Base-by-base conservation (phyloP, 2,888 invertebrate species). In the Apamea sordens region DNA sequence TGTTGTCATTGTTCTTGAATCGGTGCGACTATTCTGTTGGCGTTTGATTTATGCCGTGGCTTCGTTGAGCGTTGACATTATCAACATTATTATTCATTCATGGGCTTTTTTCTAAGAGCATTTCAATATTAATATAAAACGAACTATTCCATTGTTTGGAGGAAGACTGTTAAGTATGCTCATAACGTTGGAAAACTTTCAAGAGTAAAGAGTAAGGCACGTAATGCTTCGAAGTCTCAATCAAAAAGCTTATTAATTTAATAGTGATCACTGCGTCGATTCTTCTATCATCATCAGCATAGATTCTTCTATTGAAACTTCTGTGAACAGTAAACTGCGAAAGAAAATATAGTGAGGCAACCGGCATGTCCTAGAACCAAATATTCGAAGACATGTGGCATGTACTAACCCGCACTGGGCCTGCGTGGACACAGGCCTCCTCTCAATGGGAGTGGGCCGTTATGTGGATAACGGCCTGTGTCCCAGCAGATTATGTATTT, bases 1-100 rank as follows among this genome's bases (percentile, higher is more conserved):
- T 63, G 18, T 28, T 68, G 59, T 24, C 63, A 69, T 85, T 81
- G 72, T 72, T 64, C 36, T 81, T 61, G 44, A 47, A 67, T 41
- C 0, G 28, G 28, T 47, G 24, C 24, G 24, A 28, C 5, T 21
- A 21, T 69, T 80, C 64, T 21, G 56, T 5, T 28, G 18, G 24
- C 4, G 1, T 47, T 65, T 78, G 28, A 61, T 61, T 70, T 65
- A 77, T 15, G 6, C 2, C 0, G 6, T 32, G 4, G n/a, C 1
- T 70, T 59, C 6, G 10, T 3, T 0, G 8, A 50, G 18, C 11
- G 15, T 21, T 24, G 56, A 11, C 24, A 21, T 56, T 24, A n/a
- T 24, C 11, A 56, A 24, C 4, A 10, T 10, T 56, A 4, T 56
- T 56, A 56, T 56, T 56, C 24, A 10, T 2, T 56, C 24, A n/a